Conservation (phyloP, 2,888 invertebrate genomes). For the Protula sp. region DNA sequence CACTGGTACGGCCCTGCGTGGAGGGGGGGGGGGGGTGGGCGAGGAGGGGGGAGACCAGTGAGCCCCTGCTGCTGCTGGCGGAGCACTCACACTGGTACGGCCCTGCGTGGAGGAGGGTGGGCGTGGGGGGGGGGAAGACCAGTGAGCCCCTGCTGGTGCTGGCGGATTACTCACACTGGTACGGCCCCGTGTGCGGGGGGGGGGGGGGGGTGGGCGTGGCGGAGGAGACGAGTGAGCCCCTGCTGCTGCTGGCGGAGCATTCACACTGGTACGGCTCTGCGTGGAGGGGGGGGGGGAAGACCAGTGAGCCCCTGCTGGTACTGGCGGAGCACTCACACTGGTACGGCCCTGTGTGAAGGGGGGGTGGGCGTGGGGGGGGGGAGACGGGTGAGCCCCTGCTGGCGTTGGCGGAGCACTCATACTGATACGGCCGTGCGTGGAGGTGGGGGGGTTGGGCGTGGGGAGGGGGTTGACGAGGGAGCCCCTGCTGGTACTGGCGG, state of each 20-base stretch:
- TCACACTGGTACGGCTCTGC: conserved; percentile 61
- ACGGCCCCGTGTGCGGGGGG: too few relatives aligned
- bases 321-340: conserved; percentile 58
- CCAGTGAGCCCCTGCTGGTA: conserved; percentile 65
- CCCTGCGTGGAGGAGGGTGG: too few relatives aligned
- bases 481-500: conserved; percentile 66
- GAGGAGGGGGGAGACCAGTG: conserved; percentile 63
- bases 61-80: conserved; percentile 65
- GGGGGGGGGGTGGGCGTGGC: too few relatives aligned
- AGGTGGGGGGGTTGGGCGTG: too few relatives aligned
- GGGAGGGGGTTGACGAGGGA: conserved; percentile 66
- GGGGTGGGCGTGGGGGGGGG: conserved; percentile 95
- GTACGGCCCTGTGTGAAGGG: too few relatives aligned
- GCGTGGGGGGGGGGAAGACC: too few relatives aligned
- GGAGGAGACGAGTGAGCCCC: conserved; percentile 64
- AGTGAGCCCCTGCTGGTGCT: conserved; percentile 65
- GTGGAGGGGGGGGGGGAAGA: conserved; percentile 89
- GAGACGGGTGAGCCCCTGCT: conserved; percentile 66
- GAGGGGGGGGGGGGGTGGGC: too few relatives aligned
- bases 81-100: conserved; percentile 60
- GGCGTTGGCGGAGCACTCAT: conserved; percentile 58
- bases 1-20: too few relatives aligned
- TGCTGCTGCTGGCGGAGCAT: conserved; percentile 62
- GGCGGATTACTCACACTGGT: conserved; percentile 58
- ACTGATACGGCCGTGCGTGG: too few relatives aligned